These are phyloP conservation scores for Phrynocephalus forsythii DNA, from an alignment of 2,797 vertebrate genomes.

Conservation along the genomic window DNA sequence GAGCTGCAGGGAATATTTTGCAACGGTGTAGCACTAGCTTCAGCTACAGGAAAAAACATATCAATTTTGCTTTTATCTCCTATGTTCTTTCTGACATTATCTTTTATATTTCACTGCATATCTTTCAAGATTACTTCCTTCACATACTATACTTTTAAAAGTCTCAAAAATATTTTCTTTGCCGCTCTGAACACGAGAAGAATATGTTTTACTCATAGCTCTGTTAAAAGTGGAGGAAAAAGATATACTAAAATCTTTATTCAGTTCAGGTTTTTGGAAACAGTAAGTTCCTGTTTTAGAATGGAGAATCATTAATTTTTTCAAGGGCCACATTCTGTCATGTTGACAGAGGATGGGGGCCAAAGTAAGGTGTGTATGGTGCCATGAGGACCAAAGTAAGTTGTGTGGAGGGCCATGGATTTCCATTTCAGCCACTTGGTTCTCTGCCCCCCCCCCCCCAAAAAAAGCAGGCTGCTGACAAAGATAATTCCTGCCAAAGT, in stretches of 20 bases:
- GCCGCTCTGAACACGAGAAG: not conserved
- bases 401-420: not conserved
- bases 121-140: not conserved
- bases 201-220: not conserved
- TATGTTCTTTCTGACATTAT: not conserved
- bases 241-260: not conserved
- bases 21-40: not conserved
- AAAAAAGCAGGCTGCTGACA: not conserved
- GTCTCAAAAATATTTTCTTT: not conserved
- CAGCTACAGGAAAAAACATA: constrained; percentile 2
- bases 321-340: not conserved
- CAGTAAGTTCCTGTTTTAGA: not conserved
- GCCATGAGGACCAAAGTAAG: no score
- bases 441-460: no score
- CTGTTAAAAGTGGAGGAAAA: not conserved
- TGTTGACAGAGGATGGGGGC: not conserved
- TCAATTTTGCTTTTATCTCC: fast-evolving
- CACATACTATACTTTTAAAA: fast-evolving
- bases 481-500: not conserved
- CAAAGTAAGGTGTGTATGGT: not conserved
- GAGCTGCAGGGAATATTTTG: not conserved
- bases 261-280: not conserved
- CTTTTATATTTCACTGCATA: constrained; percentile 2
- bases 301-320: not conserved
- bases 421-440: not conserved